A percentile compares a stretch with the other conserved stretches of the same genome.
Conservation (phyloP, 1,140 invertebrate species). For the Drosophila pandora region DNA sequence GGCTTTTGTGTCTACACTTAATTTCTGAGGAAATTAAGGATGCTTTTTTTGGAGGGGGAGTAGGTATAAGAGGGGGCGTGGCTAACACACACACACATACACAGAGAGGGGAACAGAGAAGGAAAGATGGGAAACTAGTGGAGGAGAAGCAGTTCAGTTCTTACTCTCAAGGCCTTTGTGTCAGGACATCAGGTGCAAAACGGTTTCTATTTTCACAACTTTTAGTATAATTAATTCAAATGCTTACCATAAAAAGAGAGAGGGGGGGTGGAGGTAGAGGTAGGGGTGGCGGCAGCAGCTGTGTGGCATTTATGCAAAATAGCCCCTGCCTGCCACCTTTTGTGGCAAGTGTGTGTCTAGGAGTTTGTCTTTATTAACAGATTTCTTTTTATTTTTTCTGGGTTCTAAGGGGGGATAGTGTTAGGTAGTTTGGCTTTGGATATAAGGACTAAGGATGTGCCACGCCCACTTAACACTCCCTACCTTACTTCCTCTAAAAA, state of each 20-base stretch:
- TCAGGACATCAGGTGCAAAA: conserved; percentile 75
- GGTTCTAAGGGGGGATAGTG: not conserved
- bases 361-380: conserved; percentile 50
- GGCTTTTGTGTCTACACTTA: conserved; percentile 27
- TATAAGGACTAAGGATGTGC: too few relatives aligned
- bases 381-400: conserved; percentile 27
- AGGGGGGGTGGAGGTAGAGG: not conserved
- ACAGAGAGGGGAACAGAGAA: not conserved
- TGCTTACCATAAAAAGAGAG: conserved; percentile 62
- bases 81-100: too few relatives aligned
- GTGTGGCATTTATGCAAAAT: conserved; percentile 57
- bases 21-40: conserved; percentile 30
- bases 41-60: not conserved
- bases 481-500: too few relatives aligned
- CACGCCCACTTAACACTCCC: not conserved
- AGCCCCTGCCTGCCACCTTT: conserved; percentile 16
- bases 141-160: not conserved
- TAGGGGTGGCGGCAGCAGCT: conserved; percentile 23
- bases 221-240: conserved; percentile 80
- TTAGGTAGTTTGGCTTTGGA: not conserved
- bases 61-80: too few relatives aligned
- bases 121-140: conserved; percentile 23
- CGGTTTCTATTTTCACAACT: conserved; percentile 80
- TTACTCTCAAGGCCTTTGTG: conserved; percentile 40
- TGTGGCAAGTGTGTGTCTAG: not conserved